Percentiles rank a stretch among this genome's conserved stretches.
Conservation (phyloP, 2,888 invertebrate species). For the Matsumyia berberina region DNA sequence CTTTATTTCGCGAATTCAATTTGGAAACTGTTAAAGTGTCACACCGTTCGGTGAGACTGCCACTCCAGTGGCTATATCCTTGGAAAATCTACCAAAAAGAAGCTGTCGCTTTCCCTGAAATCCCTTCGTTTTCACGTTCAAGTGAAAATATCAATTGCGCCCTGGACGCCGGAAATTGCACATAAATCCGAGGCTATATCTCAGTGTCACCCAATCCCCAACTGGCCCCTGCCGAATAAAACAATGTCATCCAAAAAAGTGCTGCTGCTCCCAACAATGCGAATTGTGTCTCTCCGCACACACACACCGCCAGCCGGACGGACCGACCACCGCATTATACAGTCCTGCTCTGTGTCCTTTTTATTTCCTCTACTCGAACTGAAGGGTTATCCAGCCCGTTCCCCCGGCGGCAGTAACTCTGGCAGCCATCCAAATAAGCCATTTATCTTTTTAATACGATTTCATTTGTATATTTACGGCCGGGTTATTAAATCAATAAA, state of each 20-base stretch:
- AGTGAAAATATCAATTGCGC: conserved; percentile 68
- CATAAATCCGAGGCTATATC: conserved; percentile 71
- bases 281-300: conserved; percentile 46
- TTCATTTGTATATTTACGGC: conserved; percentile 78
- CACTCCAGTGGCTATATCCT: conserved; percentile 11
- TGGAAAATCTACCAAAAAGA: conserved; percentile 29
- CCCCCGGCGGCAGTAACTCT: conserved; percentile 43
- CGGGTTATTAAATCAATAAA: conserved; percentile 78
- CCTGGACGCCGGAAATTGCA: conserved; percentile 68
- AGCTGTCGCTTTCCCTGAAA: conserved; percentile 29
- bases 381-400: conserved; percentile 48
- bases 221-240: too few relatives aligned
- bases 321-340: conserved; percentile 49
- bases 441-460: conserved; percentile 78
- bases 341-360: conserved; percentile 34
- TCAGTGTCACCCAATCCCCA: conserved; percentile 55
- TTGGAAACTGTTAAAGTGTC: conserved; percentile 12
- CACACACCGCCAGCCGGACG: neutral
- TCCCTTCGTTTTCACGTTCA: conserved; percentile 42
- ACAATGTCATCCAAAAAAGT: conserved; percentile 47
- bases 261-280: conserved; percentile 36
- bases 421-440: conserved; percentile 75
- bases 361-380: conserved; percentile 5
- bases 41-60: neutral
- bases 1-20: conserved; percentile 18